Evolutionary conservation across 2,113 vertebrate genomes (phyloP).

Genomic region (Heliornis fulica): DNA sequence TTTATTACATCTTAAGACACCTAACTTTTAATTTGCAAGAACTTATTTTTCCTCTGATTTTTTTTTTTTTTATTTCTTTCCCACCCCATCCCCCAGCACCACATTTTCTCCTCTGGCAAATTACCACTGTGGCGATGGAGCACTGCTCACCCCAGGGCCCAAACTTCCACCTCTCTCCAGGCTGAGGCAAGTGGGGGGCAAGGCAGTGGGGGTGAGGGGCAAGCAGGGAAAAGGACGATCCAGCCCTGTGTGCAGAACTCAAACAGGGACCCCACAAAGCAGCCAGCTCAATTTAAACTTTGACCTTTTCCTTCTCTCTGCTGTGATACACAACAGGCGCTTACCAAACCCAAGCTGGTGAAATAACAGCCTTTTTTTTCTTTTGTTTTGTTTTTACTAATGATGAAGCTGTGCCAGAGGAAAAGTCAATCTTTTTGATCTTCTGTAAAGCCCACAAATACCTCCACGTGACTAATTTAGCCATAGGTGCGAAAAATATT

Average conservation of each 20-base stretch:
- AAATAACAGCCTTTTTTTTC: constrained; percentile 11
- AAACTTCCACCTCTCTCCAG: not conserved
- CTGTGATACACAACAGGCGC: constrained; percentile 31
- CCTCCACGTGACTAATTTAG: not conserved
- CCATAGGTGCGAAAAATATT: constrained; percentile 17
- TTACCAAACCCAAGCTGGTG: constrained; percentile 11
- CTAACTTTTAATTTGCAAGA: not conserved
- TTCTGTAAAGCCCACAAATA: constrained; percentile 37
- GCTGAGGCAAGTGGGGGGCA: not conserved
- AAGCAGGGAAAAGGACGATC: not conserved
- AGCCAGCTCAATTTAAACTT: constrained; percentile 20
- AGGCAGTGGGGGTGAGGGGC: fast-evolving
- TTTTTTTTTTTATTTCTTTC: not conserved
- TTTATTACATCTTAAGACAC: not conserved
- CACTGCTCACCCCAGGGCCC: not conserved
- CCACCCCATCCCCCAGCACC: not conserved
- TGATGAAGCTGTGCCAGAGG: not conserved
- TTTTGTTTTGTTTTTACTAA: not conserved
- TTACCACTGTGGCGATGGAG: not conserved
- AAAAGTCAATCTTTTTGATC: constrained; percentile 5
- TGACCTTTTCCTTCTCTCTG: constrained; percentile 37
- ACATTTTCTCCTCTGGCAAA: not conserved
- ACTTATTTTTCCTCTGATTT: not conserved
- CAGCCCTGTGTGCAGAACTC: not conserved
- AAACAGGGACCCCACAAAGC: not conserved